Base-by-base conservation (phyloP, 2,888 invertebrate species). In the Taphrorychus bicolor region DNA sequence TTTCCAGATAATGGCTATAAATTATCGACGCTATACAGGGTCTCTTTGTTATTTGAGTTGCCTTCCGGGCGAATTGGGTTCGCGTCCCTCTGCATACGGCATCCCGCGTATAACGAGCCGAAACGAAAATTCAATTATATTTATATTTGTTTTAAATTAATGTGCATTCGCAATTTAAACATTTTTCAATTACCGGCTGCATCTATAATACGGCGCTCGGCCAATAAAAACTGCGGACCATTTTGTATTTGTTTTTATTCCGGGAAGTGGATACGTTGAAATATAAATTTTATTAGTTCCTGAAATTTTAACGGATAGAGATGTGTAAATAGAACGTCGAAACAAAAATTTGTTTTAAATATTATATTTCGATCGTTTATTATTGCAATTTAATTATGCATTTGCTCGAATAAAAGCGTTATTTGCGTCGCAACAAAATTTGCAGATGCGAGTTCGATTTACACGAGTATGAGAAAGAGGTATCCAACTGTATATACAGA, bases 71-170 rank as follows among this genome's bases (percentile, higher is more conserved):
- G 11, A 32, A 32, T 32, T 11, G 32, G 9, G 32, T 32, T 9
- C 9, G 9, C 32, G 9, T 7, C 32, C 32, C 32, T 11, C 32
- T 32, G 32, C 32, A 32, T 3, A 32, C 32, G 32, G 32, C 32
- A 32, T n/a, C n/a, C n/a, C n/a, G 32, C 32, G 9, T 32, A 32
- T 32, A 32, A 32, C 32, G 32, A 32, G 14, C 45, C 7, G 45
- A 17, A 11, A 17, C 45, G 14, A 61, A 53, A 52, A 45, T 54
- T 42, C 45, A 61, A 61, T 53, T 54, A 54, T 52, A 52, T 54
- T 61, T 61, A 41, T 61, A 61, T 61, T 54, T 54, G 45, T 52
- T 61, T 61, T 21, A 61, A 53, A 61, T 61, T 61, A 54, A 7
- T 42, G 45, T 45, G 45, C 45, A 53, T 24, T 45, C 17, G 22